Base-by-base conservation (phyloP, 2,113 vertebrate genomes). In the Brachirus orientalis region DNA sequence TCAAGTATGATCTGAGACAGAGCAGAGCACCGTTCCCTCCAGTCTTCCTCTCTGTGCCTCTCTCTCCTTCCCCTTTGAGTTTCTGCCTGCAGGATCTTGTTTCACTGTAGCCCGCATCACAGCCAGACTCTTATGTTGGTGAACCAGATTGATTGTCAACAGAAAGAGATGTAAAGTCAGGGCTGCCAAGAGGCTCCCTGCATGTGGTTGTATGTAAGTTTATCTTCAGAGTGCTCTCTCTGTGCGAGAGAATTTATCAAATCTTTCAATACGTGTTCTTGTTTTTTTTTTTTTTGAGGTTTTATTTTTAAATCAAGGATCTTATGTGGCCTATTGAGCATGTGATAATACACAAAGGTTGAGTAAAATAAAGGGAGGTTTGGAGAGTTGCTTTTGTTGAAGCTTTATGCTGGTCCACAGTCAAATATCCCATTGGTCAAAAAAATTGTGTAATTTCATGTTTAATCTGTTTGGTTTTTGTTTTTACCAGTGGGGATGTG, bases 101-200 rank as follows among this genome's bases (percentile, higher is more conserved):
- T 88, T 86, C 89, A 82, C 78, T 78, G 82, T 69, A 87, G 61
- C 71, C 80, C 69, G 40, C 79, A 89, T 88, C 63, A 52, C 72
- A 86, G 79, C 62, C 73, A 86, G 69, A 69, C 69, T 85, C 67
- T 76, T 18, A 69, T 82, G 80, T 69, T 73, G 85, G 72, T 69
- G 79, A 83, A 86, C 75, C 69, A 77, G 74, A 85, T 45, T 88
- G 78, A 85, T 75, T 78, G 83, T 89, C 79, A 88, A 82, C 83
- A 77, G 38, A 79, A 56, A 70, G 50, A 38, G 77, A 79, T 81
- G 57, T 79, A 76, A 89, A 83, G 71, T 61, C 40, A 71, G 66
- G 75, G 51, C 80, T 61, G 82, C 71, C 73, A 61, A 50, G 45
- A 70, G 63, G 63, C 50, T 71, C 52, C 55, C 10, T 52, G 54